Percentiles rank a stretch among this genome's conserved stretches.
Conservation (phyloP, 2,113 vertebrate genomes). For the Apteryx mantelli region DNA sequence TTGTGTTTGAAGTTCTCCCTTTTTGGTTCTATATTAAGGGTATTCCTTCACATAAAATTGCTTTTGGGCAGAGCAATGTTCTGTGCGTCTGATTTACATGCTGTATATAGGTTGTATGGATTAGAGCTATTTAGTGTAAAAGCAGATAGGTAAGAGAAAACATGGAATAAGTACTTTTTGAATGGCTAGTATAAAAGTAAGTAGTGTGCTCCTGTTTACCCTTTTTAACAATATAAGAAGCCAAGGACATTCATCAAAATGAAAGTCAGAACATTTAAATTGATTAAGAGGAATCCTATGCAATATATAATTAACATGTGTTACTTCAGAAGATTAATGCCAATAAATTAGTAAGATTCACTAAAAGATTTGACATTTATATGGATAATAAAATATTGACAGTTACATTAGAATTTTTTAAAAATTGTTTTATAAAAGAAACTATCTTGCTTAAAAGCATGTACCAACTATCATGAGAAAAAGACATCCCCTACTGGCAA, state of each 20-base stretch:
- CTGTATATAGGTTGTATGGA: neutral
- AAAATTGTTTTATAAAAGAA: neutral
- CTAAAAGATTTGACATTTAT: neutral
- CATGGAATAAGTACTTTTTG: neutral
- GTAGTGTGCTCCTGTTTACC: neutral
- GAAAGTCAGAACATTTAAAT: neutral
- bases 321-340: neutral
- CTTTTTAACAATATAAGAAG: neutral
- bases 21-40: neutral
- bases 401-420: neutral
- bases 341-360: neutral
- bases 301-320: slow-evolving; percentile 27
- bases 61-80: neutral
- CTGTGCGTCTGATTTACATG: neutral
- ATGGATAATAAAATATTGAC: slow-evolving; percentile 1
- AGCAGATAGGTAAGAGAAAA: neutral
- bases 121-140: neutral
- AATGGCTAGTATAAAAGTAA: neutral
- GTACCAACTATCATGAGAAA: neutral
- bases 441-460: neutral
- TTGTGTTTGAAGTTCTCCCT: neutral
- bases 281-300: slow-evolving; percentile 29
- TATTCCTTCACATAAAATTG: neutral
- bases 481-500: neutral
- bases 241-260: slow-evolving; percentile 19